Evolutionary conservation across 2,888 invertebrate species (phyloP).

Genomic region (Oscheius sp.): DNA sequence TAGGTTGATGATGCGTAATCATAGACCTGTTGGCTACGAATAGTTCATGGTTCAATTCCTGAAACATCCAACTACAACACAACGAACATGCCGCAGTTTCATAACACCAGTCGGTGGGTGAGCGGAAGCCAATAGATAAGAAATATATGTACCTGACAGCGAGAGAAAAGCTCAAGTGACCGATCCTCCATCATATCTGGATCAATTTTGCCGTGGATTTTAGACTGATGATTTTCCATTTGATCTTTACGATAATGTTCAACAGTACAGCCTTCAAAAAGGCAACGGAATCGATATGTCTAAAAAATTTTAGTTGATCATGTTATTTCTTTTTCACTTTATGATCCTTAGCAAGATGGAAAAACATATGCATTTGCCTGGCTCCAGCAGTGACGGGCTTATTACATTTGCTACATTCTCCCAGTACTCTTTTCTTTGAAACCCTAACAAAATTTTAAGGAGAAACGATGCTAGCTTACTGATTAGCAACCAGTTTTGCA

Average conservation of each 20-base stretch:
- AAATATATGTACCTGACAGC: slow-evolving; percentile 54
- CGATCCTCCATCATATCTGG: slow-evolving; percentile 69
- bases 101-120: slow-evolving; percentile 12
- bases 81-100: no score
- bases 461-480: slow-evolving; percentile 12
- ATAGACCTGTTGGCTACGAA: slow-evolving; percentile 48
- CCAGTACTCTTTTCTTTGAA: slow-evolving; percentile 67
- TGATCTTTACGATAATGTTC: slow-evolving; percentile 70
- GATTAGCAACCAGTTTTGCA: slow-evolving; percentile 31
- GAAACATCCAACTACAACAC: slow-evolving; percentile 24
- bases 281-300: slow-evolving; percentile 69
- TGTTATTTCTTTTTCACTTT: slow-evolving; percentile 44
- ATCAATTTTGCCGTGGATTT: slow-evolving; percentile 67
- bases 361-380: slow-evolving; percentile 70
- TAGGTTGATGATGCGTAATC: slow-evolving; percentile 22
- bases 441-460: slow-evolving; percentile 29
- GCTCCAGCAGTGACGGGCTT: slow-evolving; percentile 70
- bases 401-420: slow-evolving; percentile 66
- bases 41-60: slow-evolving; percentile 55
- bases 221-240: slow-evolving; percentile 70
- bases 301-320: slow-evolving; percentile 21
- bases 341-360: slow-evolving; percentile 67
- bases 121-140: background rate
- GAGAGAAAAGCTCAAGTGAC: slow-evolving; percentile 59
- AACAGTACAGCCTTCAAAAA: slow-evolving; percentile 60